Conservation (phyloP, 2,888 invertebrate genomes). For the Celastrina argiolus region DNA sequence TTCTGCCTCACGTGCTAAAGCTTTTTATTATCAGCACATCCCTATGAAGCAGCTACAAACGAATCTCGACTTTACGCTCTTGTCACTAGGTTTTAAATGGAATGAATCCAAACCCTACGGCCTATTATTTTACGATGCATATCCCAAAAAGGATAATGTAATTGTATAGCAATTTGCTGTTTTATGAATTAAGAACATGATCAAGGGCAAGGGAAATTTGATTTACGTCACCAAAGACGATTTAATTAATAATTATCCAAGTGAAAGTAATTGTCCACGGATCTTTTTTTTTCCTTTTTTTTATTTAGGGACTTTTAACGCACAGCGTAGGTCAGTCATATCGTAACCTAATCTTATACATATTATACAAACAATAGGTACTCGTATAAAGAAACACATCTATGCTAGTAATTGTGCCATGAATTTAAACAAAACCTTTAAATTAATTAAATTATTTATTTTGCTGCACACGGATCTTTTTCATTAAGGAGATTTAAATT, state of each 20-base stretch:
- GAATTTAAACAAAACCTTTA: too few relatives aligned
- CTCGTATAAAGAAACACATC: too few relatives aligned
- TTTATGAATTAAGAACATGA: conserved; percentile 16
- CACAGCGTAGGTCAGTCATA: too few relatives aligned
- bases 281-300: too few relatives aligned
- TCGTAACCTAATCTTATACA: too few relatives aligned
- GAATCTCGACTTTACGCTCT: conserved; percentile 52
- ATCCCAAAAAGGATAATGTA: conserved; percentile 21
- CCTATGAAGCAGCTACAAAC: conserved; percentile 39
- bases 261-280: background rate
- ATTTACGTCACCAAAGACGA: background rate
- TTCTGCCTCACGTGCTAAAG: conserved; percentile 63
- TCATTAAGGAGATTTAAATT: background rate
- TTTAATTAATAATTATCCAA: background rate
- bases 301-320: too few relatives aligned
- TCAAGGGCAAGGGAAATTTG: background rate
- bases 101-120: background rate
- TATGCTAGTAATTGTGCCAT: too few relatives aligned
- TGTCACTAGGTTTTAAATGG: conserved; percentile 40
- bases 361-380: too few relatives aligned
- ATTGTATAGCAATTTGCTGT: conserved; percentile 15
- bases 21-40: conserved; percentile 57
- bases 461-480: background rate
- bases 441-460: too few relatives aligned
- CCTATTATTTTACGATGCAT: conserved; percentile 13